Evolutionary conservation across 1,140 invertebrate species (phyloP), one percentile per base, ranked within the genome.

Genomic region (Euglossa dilemma): DNA sequence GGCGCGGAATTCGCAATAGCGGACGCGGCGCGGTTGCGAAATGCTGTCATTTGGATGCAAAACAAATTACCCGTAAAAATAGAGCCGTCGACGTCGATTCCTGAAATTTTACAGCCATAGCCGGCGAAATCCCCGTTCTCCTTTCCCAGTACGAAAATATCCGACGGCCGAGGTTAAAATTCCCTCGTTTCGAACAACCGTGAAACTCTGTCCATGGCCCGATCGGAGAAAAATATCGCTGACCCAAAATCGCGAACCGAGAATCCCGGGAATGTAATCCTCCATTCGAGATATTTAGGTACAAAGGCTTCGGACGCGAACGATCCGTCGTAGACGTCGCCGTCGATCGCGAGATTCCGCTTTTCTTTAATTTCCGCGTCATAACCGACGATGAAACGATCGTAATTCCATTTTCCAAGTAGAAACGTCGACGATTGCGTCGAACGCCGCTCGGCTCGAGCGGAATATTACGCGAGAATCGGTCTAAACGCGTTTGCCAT

Each of bases 1-100:
- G 20, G 63, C 69, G 47, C 14, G 43, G 69, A 45, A 56, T 54
- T 8, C 9, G 6, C 0, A 20, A 77, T 25, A 5, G 8, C 0
- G 36, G 5, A n/a, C 20, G 28, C 16, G 14, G n/a, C 2, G 18
- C 2, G 59, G 25, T 11, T 5, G 5, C 11, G n/a, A 57, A 78
- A 70, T 52, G 0, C 8, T 14, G 23, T 52, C 54, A 36, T 80
- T 72, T 61, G n/a, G 25, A 61, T 80, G 77, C 45, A 63, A 71
- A 52, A 25, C 45, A 43, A 25, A 52, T 80, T 52, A 52, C 8
- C 43, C 28, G 45, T 1, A 28, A 61, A 71, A 80, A 61, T 36
- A 11, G 45, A 28, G 4, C 6, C 2, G 67, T 50, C 6, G 16
- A 28, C 67, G 23, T 43, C 0, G 6, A 12, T 23, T 66, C 11